phyloP scores from a whole-genome alignment of 2,888 invertebrate genomes.

The Nemotelus pantherinus region DNA sequence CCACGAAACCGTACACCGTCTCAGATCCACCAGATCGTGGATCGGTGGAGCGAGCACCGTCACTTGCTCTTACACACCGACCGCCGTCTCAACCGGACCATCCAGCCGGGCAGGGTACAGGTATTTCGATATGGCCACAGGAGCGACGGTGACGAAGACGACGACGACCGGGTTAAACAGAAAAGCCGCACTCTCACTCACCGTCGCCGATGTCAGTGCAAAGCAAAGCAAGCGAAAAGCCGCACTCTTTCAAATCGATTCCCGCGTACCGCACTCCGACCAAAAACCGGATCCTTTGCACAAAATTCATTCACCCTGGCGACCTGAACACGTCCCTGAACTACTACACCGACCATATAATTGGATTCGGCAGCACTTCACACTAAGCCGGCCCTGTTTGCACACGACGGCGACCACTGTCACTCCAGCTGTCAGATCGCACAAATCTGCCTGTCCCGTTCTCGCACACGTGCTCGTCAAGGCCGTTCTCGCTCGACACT shows the following conservation, averaged over 20 bases:
- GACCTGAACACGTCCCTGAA: slow-evolving; percentile 26
- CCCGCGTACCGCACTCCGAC: neutral
- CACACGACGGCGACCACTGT: slow-evolving; percentile 5
- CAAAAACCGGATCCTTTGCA: neutral
- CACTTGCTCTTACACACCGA: slow-evolving; percentile 13
- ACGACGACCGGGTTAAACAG: slow-evolving; percentile 14
- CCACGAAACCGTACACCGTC: slow-evolving; percentile 30
- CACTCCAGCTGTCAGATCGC: slow-evolving; percentile 16
- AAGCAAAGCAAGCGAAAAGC: neutral
- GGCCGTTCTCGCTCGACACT: slow-evolving; percentile 39
- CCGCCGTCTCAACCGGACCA: slow-evolving; percentile 17
- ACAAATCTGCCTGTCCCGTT: neutral
- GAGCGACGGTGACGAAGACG: neutral
- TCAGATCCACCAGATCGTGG: neutral
- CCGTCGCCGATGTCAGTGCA: neutral
- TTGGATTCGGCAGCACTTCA: neutral
- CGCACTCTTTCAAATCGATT: slow-evolving; percentile 11
- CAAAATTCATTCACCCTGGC: slow-evolving; percentile 34
- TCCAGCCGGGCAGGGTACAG: slow-evolving; percentile 20
- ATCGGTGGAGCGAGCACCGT: slow-evolving; percentile 29
- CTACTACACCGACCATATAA: slow-evolving; percentile 10
- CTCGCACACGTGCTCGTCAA: slow-evolving; percentile 29
- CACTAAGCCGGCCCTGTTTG: slow-evolving; percentile 20
- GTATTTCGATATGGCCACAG: slow-evolving; percentile 32
- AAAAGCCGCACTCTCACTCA: slow-evolving; percentile 17